A percentile compares a stretch with the other conserved stretches of the same genome.
These are phyloP conservation scores for Caenorhabditis japonica DNA, from an alignment of 2,888 invertebrate species.

Conservation along the genomic window DNA sequence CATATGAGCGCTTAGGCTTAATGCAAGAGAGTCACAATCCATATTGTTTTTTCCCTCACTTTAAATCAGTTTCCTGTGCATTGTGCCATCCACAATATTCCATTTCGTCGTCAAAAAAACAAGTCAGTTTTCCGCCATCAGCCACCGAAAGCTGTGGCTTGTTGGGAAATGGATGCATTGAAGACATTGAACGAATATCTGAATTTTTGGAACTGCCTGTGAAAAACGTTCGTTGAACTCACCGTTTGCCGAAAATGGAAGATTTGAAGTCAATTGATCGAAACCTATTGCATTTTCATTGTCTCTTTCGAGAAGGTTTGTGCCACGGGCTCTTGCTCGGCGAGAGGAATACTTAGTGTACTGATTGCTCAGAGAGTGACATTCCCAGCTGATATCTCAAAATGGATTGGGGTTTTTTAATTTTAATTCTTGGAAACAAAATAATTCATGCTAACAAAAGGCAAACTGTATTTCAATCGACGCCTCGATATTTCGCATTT, in stretches of 20 bases:
- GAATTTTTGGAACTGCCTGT: too few species aligned
- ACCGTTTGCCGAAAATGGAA: conserved; percentile 21
- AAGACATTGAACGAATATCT: conserved; percentile 38
- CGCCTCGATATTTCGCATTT: too few species aligned
- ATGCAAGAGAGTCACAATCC: background rate
- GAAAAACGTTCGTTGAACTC: too few species aligned
- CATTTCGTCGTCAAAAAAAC: conserved; percentile 67
- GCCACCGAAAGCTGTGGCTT: conserved; percentile 43
- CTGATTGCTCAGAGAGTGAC: conserved; percentile 34
- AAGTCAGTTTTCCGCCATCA: conserved; percentile 67
- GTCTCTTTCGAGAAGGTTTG: conserved; percentile 7
- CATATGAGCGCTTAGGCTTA: too few species aligned
- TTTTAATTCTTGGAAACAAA: too few species aligned
- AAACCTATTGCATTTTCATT: conserved; percentile 27
- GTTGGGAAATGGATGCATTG: conserved; percentile 33
- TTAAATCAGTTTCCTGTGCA: conserved; percentile 32
- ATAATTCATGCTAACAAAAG: too few species aligned
- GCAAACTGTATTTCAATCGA: too few species aligned
- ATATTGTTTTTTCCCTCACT: conserved; percentile 4
- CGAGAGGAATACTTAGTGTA: conserved; percentile 4
- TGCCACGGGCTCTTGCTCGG: conserved; percentile 37
- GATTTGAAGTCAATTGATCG: conserved; percentile 29
- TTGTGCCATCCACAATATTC: conserved; percentile 73
- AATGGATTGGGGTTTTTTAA: too few species aligned
- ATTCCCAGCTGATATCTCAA: conserved; percentile 7